A percentile compares a stretch with the other conserved stretches of the same genome.
phyloP scores from a whole-genome alignment of 2,113 vertebrate species.

The Arizona elegans region DNA sequence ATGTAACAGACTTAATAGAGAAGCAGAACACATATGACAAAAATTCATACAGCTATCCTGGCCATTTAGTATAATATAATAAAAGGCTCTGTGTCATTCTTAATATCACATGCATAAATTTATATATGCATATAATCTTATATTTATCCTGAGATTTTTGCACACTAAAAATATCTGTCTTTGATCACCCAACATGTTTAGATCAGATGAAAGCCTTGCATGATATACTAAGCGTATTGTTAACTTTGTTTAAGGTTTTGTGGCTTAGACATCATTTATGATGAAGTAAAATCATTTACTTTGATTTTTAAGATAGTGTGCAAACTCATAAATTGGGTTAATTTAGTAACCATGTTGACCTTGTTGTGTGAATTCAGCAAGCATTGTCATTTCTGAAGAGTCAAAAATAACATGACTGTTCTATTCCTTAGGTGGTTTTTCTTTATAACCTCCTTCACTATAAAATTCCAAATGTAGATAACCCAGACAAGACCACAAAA shows the following conservation, averaged over 20 bases:
- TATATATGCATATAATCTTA: background rate
- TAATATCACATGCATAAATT: background rate
- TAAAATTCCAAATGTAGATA: background rate
- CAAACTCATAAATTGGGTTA: background rate
- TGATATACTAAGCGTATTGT: background rate
- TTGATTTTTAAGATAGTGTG: background rate
- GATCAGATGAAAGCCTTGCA: background rate
- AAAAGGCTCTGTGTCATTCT: background rate
- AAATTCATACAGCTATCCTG: background rate
- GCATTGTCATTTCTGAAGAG: background rate
- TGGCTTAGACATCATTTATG: background rate
- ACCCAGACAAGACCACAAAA: background rate
- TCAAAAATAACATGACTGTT: background rate
- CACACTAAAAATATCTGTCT: background rate
- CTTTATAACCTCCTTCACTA: background rate
- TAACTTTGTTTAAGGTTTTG: background rate
- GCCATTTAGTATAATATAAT: background rate
- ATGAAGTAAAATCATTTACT: no score
- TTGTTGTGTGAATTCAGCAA: background rate
- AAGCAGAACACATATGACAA: background rate
- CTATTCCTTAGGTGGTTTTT: background rate
- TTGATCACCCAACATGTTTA: background rate
- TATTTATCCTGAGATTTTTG: background rate
- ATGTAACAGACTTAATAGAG: background rate
- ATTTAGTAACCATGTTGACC: background rate